Conservation (phyloP, 2,888 invertebrate species). For the Ichneumon xanthorius region DNA sequence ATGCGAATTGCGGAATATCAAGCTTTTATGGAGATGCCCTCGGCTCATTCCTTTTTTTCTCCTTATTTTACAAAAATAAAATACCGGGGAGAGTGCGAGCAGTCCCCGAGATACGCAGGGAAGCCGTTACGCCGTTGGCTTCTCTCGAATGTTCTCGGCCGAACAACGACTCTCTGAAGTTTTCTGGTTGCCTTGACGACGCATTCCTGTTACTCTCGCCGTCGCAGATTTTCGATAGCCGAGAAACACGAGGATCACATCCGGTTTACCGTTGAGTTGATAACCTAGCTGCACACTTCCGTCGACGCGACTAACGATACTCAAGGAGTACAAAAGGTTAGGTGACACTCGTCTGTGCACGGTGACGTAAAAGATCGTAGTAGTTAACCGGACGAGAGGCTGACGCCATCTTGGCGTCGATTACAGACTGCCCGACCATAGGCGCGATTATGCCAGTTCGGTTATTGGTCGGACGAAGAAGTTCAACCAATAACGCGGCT, state of each 20-base stretch:
- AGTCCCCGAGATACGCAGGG: background rate
- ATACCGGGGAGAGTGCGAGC: background rate
- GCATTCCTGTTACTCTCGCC: slow-evolving; percentile 2
- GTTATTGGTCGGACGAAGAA: background rate
- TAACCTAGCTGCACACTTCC: background rate
- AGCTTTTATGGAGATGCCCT: slow-evolving; percentile 1
- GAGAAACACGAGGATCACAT: background rate
- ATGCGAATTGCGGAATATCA: background rate
- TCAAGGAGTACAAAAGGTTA: background rate
- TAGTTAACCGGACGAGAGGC: background rate
- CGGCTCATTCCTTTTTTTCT: background rate
- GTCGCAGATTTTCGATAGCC: background rate
- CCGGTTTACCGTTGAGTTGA: slow-evolving; percentile 2
- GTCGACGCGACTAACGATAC: background rate
- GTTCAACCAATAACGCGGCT: background rate
- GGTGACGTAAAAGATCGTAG: too few species aligned
- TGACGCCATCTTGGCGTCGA: background rate
- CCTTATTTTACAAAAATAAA: background rate
- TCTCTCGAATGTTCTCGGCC: background rate
- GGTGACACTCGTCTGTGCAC: background rate
- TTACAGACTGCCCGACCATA: background rate
- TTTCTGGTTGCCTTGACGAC: background rate
- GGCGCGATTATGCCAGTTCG: background rate
- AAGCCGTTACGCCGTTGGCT: background rate
- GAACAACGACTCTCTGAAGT: background rate